phyloP scores from a whole-genome alignment of 2,797 vertebrate species.

The Agapornis canus region DNA sequence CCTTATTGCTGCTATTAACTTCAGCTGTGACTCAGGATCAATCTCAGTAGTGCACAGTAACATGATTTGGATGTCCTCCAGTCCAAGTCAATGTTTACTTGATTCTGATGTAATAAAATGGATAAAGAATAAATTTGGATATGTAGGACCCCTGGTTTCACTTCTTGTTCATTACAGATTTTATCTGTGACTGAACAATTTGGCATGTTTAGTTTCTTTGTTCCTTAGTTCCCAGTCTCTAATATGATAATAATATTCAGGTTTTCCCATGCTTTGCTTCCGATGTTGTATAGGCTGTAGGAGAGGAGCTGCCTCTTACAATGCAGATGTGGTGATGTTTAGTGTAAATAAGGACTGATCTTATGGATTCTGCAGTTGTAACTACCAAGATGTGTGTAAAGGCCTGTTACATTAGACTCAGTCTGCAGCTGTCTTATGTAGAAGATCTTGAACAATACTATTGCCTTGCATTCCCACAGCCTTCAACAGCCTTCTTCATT shows the following conservation, averaged over 20 bases:
- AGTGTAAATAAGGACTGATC: neutral
- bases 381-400: neutral
- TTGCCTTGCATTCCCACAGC: neutral
- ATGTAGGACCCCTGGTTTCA: neutral
- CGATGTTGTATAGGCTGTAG: neutral
- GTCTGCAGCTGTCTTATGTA: neutral
- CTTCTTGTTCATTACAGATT: neutral
- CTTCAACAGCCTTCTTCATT: neutral
- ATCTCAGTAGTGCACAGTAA: neutral
- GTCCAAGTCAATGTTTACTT: neutral
- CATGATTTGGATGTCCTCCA: neutral
- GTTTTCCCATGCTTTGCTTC: neutral
- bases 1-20: neutral
- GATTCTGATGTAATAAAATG: neutral
- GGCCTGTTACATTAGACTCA: neutral
- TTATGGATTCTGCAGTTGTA: neutral
- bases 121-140: neutral
- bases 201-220: neutral
- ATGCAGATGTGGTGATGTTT: neutral
- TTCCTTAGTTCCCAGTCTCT: neutral
- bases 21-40: neutral
- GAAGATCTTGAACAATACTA: neutral
- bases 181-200: neutral
- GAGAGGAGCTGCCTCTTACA: neutral
- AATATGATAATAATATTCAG: neutral